Evolutionary conservation across 2,888 invertebrate species (phyloP), one percentile per base, ranked within the genome.

Genomic region (Morpho achilles): DNA sequence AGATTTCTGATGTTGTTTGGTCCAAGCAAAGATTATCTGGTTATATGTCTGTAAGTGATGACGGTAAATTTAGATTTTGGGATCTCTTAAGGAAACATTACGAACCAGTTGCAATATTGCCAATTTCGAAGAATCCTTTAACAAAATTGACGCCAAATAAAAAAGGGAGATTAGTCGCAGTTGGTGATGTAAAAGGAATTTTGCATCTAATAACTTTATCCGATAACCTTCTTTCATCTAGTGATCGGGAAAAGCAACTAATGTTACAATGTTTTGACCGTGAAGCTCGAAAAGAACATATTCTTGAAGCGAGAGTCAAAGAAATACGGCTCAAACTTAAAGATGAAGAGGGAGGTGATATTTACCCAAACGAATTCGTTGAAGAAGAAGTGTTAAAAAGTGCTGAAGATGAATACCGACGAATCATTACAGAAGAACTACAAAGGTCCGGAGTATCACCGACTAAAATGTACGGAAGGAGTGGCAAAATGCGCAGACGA

Each of bases 241-340:
- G 92, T 23, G 93, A 93, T 64, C 93, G 93, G 68, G 96, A 96
- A 73, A 96, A 95, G 71, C 88, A 91, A 9, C 73, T 94, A 2
- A 88, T 95, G 68, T 67, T 77, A 6, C 75, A 96, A 94, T 94
- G 95, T 89, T 93, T 96, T 74, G 97, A 97, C 64, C 91, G 97
- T 51, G 97, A 97, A 85, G 94, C 94, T 55, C 93, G 94, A 52
- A 91, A 97, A 55, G 98, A 97, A 76, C 96, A 96, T 81, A 97
- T 98, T 63, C 88, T 98, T 62, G 97, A 97, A 77, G 94, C 95
- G 0, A 93, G 96, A 70, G 94, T 95, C 61, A 93, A 97, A 69
- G 97, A 97, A 82, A 92, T 96, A 58, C 90, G 93, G 52, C 77
- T 95, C 1, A 94, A 94, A 78, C 56, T 74, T 0, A 77, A 72